phyloP scores from a whole-genome alignment of 2,797 vertebrate genomes.

The Ptychobarbus kaznakovi region DNA sequence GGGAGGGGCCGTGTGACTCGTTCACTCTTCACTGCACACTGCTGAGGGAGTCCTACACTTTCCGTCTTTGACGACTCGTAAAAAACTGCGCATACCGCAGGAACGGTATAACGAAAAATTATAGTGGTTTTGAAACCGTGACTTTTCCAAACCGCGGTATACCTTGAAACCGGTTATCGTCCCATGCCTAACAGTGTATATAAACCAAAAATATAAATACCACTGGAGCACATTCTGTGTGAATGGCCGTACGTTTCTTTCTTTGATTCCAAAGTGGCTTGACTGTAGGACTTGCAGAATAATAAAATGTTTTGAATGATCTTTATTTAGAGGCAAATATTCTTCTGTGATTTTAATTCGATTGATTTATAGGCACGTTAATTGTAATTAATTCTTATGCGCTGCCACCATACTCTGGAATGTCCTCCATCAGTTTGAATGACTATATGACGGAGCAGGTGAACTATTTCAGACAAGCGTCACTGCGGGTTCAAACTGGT shows the following conservation, averaged over 20 bases:
- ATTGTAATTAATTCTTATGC: neutral
- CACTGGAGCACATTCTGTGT: neutral
- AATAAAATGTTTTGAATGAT: neutral
- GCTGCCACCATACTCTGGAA: constrained; percentile 10
- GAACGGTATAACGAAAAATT: no score
- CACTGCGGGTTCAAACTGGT: constrained; percentile 77
- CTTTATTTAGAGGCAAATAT: neutral
- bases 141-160: no score
- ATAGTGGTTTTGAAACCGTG: no score
- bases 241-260: neutral
- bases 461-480: constrained; percentile 64
- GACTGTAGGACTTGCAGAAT: neutral
- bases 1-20: no score
- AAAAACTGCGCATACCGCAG: no score
- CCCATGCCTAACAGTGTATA: neutral
- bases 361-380: neutral
- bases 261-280: neutral
- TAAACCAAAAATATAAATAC: neutral
- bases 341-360: neutral
- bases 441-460: constrained; percentile 34
- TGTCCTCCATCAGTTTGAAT: neutral
- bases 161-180: no score
- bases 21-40: no score
- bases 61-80: no score
- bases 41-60: no score